Evolutionary conservation across 2,113 vertebrate genomes (phyloP).

Genomic region (Gavia stellata): DNA sequence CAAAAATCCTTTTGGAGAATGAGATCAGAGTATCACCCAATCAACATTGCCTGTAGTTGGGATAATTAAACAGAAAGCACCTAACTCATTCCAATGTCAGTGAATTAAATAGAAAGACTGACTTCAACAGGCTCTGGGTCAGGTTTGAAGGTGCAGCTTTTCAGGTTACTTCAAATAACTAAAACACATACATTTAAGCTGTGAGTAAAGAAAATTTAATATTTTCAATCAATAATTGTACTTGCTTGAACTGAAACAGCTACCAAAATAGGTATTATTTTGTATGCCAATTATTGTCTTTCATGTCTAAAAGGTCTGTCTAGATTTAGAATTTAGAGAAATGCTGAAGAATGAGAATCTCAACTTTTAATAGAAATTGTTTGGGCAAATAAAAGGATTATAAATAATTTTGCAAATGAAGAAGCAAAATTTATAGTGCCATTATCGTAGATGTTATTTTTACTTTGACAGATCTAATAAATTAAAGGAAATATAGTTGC

Average conservation of each 20-base stretch:
- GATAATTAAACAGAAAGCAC: background rate
- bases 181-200: background rate
- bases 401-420: slow-evolving; percentile 24
- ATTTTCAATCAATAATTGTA: background rate
- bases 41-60: background rate
- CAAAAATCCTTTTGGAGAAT: background rate
- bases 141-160: background rate
- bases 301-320: background rate
- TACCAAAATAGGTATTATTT: background rate
- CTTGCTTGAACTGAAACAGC: background rate
- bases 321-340: background rate
- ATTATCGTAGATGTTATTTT: slow-evolving; percentile 57
- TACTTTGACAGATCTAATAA: slow-evolving; percentile 46
- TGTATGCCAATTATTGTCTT: background rate
- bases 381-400: background rate
- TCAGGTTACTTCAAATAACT: background rate
- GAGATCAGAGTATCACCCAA: background rate
- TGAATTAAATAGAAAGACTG: background rate
- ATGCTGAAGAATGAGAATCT: background rate
- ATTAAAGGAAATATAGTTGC: slow-evolving; percentile 34
- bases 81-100: background rate
- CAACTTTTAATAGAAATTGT: background rate
- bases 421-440: slow-evolving; percentile 19
- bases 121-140: background rate
- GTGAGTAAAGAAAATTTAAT: background rate